These are phyloP conservation scores for Gordius sp. DNA, from an alignment of 2,888 invertebrate genomes.

Conservation along the genomic window DNA sequence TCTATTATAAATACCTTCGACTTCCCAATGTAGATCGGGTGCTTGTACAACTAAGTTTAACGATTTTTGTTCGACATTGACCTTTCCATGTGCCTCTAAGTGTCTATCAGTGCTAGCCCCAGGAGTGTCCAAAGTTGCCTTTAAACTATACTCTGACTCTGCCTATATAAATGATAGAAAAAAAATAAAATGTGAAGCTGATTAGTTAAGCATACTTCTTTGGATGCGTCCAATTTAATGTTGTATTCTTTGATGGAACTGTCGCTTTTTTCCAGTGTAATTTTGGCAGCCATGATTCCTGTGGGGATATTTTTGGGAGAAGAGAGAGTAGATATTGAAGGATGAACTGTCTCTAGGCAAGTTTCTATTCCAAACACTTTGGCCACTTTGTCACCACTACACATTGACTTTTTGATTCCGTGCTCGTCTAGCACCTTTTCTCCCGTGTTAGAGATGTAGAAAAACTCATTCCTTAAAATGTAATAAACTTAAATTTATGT, in stretches of 20 bases:
- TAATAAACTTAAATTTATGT: neutral
- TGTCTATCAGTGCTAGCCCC: no score
- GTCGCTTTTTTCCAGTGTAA: constrained; percentile 7
- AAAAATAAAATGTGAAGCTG: no score
- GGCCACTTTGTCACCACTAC: neutral
- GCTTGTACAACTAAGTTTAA: no score
- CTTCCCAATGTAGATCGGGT: no score
- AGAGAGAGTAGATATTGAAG: neutral
- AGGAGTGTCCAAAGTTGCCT: neutral
- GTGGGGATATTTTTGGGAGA: neutral
- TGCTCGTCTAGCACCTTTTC: neutral
- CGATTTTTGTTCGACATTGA: no score
- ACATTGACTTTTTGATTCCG: neutral
- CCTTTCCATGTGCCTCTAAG: no score
- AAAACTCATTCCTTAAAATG: neutral
- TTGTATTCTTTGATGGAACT: neutral
- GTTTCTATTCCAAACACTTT: neutral
- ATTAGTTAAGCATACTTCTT: no score
- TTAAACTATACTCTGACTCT: neutral
- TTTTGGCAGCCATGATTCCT: neutral
- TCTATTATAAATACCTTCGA: no score
- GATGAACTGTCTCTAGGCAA: no score
- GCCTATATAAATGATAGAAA: neutral
- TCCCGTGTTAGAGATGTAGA: neutral
- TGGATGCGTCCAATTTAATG: neutral